phyloP scores from a whole-genome alignment of 1,140 invertebrate species.

The Cyclargus thomasi region DNA sequence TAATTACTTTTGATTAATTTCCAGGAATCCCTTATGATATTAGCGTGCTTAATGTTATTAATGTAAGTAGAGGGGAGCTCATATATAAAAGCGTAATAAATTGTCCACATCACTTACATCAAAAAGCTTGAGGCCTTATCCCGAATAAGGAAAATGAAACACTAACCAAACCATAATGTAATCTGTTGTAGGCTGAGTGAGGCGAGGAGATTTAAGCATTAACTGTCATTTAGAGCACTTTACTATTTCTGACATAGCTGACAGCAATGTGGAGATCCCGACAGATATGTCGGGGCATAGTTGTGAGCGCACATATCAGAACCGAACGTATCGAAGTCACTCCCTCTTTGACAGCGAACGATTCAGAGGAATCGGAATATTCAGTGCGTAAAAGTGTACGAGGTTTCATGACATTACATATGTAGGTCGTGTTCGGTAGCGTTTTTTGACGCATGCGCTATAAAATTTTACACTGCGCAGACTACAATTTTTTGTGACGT shows the following conservation, averaged over 20 bases:
- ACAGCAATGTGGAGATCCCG: neutral
- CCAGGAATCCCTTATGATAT: neutral
- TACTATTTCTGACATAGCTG: neutral
- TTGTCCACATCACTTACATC: conserved; percentile 7
- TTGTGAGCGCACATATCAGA: too few relatives aligned
- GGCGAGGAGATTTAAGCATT: neutral
- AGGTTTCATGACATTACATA: too few relatives aligned
- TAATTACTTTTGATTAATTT: neutral
- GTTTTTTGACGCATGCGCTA: too few relatives aligned
- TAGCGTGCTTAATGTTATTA: neutral
- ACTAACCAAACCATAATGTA: conserved; percentile 12
- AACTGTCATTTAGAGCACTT: neutral
- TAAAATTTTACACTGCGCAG: too few relatives aligned
- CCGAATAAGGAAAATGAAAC: conserved; percentile 9
- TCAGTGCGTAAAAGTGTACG: too few relatives aligned
- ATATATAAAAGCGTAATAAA: conserved; percentile 5
- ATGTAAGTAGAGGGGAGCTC: neutral
- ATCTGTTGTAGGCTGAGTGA: conserved; percentile 1
- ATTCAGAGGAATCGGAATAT: too few relatives aligned
- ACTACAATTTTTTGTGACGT: too few relatives aligned
- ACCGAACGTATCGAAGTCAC: too few relatives aligned
- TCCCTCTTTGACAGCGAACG: too few relatives aligned
- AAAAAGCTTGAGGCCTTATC: neutral
- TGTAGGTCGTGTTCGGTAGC: too few relatives aligned
- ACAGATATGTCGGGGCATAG: too few relatives aligned